Percentiles rank a stretch among this genome's conserved stretches.
Evolutionary conservation across 2,888 invertebrate genomes (phyloP).

Genomic region (Glaucopsyche alexis): DNA sequence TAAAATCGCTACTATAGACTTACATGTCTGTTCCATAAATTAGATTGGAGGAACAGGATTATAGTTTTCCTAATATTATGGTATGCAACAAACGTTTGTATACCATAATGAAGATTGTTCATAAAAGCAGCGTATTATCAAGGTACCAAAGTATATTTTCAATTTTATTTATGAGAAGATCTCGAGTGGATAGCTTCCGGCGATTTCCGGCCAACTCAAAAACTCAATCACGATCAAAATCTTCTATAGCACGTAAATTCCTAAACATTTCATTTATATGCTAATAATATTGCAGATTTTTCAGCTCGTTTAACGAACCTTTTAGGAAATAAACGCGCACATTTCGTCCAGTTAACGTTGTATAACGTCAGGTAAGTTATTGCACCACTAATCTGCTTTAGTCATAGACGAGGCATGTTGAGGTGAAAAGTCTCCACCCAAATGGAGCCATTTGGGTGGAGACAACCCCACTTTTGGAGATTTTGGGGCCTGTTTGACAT

Average conservation of each 20-base stretch:
- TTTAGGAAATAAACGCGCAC: background rate
- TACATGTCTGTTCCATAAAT: no score
- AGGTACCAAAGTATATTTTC: constrained; percentile 17
- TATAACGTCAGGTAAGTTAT: background rate
- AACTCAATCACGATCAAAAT: constrained; percentile 52
- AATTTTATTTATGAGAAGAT: constrained; percentile 35
- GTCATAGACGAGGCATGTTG: no score
- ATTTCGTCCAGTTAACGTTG: background rate
- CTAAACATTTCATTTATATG: constrained; percentile 67
- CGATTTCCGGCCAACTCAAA: constrained; percentile 51
- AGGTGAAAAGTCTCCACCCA: no score
- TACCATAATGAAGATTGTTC: background rate
- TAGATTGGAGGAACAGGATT: no score
- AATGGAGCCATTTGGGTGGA: no score
- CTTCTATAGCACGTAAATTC: constrained; percentile 46
- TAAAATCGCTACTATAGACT: no score
- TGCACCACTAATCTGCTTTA: no score
- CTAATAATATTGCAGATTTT: constrained; percentile 48
- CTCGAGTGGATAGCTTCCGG: constrained; percentile 38
- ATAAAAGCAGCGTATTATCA: constrained; percentile 5
- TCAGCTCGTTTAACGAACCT: background rate
- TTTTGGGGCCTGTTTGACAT: no score
- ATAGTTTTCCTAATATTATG: no score
- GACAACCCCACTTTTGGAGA: no score
- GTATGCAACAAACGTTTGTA: background rate